Conservation (phyloP, 2,797 vertebrate species). For the Liparis tanakae region DNA sequence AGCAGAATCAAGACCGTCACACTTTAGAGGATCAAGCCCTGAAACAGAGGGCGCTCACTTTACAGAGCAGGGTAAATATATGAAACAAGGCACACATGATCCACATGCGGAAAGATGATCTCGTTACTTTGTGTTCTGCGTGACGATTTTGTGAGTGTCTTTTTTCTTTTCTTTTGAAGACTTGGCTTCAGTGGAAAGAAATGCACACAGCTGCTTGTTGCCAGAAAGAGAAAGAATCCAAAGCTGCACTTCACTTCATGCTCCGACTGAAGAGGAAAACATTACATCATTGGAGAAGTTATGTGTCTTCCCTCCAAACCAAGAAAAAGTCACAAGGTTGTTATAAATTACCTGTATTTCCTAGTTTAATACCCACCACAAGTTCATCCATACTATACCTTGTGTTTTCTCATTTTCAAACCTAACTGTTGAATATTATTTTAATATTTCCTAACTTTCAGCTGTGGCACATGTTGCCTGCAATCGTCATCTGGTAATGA, state of each 20-base stretch:
- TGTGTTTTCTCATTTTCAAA: not conserved
- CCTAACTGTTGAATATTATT: not conserved
- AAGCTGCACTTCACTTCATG: constrained; percentile 74
- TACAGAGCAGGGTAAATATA: constrained; percentile 82
- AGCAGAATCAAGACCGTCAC: constrained; percentile 39
- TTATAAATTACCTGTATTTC: constrained; percentile 28
- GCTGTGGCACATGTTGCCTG: constrained; percentile 75
- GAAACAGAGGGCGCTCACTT: constrained; percentile 73
- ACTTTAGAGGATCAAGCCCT: constrained; percentile 69
- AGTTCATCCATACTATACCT: not conserved
- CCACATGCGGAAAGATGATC: not conserved
- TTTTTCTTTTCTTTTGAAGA: constrained; percentile 71
- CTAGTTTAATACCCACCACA: not conserved
- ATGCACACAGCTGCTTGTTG: constrained; percentile 59
- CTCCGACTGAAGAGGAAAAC: constrained; percentile 67
- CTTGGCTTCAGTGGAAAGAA: constrained; percentile 86
- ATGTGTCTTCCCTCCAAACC: constrained; percentile 66
- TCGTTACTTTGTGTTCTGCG: not conserved
- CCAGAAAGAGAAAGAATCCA: constrained; percentile 74
- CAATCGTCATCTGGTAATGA: constrained; percentile 42
- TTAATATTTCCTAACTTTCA: constrained; percentile 47
- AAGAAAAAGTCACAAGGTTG: constrained; percentile 79
- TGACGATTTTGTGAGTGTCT: constrained; percentile 1
- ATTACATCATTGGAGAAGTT: constrained; percentile 81
- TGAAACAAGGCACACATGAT: not conserved